Evolutionary conservation across 2,888 invertebrate genomes (phyloP), one percentile per base, ranked within the genome.

Genomic region (Agrilus mali): DNA sequence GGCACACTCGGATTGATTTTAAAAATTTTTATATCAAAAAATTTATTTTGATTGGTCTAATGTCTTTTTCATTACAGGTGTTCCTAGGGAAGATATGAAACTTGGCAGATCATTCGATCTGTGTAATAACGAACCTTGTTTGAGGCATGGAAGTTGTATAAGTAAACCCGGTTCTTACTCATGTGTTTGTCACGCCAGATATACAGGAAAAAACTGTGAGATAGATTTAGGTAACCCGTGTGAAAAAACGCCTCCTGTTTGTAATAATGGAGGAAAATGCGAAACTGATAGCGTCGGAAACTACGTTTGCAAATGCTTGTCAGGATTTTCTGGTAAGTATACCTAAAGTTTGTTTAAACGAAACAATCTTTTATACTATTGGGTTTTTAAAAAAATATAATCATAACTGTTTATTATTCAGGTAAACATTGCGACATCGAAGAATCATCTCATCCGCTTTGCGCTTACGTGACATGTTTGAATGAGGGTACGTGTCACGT

Each of bases 151-250:
- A 43, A 78, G 75, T 38, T 88, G 87, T 67, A 78, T 84, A 51
- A 84, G 83, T 35, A 74, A 78, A 55, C 72, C 76, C 50, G 87
- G 88, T 59, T 74, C 71, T 64, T 90, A 88, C 66, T 82, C 83
- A 60, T 93, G 93, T 66, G 78, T 79, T 61, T 92, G 92, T 70
- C 75, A 81, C 45, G 80, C 86, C 31, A 78, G 88, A 43, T 92
- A 86, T 67, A 78, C 83, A 43, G 90, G 92, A 52, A 83, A 83
- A 69, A 87, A 88, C 69, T 92, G 92, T 68, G 82, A 89, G 66
- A 78, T 80, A 63, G 86, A 87, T 67, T 75, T 72, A 61, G 86
- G 86, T 40, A 75, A 82, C 51, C 83, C 83, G 0, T 87, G 87
- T 60, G 60, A 66, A 36, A 69, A 59, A 44, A 59, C 53, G 40